phyloP scores from a whole-genome alignment of 2,113 vertebrate genomes.

The Eclectus roratus region DNA sequence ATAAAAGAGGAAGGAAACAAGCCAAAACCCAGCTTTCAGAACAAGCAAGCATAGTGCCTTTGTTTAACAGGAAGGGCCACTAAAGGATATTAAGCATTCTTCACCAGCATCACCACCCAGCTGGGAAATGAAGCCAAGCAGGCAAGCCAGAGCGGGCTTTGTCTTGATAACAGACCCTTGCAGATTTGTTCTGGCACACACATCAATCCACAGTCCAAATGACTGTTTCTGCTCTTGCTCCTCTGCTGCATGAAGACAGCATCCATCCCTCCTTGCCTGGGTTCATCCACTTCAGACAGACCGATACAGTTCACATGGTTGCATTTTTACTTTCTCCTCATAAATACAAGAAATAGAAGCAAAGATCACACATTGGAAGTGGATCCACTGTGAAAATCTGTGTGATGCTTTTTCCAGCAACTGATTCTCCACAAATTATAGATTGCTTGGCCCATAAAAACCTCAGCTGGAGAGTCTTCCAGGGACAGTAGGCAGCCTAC shows the following conservation, averaged over 20 bases:
- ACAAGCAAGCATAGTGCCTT: not conserved
- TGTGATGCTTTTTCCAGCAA: conserved; percentile 25
- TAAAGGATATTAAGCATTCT: not conserved
- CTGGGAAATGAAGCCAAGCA: not conserved
- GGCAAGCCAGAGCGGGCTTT: not conserved
- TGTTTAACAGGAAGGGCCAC: not conserved
- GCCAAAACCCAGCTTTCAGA: not conserved
- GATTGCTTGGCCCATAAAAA: conserved; percentile 9
- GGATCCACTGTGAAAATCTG: not conserved
- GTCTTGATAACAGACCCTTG: not conserved
- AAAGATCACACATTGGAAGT: not conserved
- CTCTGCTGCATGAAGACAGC: not conserved
- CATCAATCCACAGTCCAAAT: not conserved
- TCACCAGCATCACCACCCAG: not conserved
- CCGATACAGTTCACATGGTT: not conserved
- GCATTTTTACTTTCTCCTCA: not conserved
- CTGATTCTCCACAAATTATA: not conserved
- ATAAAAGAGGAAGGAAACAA: not conserved
- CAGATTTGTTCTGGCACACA: not conserved
- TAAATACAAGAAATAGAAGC: not conserved
- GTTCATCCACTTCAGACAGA: not conserved
- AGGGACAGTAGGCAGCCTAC: not conserved
- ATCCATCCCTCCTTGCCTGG: not conserved
- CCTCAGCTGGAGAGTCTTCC: conserved; percentile 4
- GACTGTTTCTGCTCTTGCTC: not conserved